Conservation (phyloP, 2,888 invertebrate species). For the Eupeodes latifasciatus region DNA sequence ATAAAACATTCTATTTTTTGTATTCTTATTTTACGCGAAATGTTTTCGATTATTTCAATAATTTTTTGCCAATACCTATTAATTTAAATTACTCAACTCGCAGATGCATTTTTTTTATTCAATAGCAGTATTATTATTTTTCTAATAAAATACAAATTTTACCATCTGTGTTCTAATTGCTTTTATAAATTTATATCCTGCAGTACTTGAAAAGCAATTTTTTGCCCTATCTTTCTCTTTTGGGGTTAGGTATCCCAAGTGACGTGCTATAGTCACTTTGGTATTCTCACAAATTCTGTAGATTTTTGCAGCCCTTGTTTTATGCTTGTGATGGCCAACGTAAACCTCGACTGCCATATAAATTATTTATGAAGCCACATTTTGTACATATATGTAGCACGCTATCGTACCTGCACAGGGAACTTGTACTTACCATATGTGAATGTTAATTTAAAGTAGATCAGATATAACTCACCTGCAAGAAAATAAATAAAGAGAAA, state of each 20-base stretch:
- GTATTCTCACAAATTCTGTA: neutral
- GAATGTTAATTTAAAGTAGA: conserved; percentile 3
- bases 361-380: conserved; percentile 9
- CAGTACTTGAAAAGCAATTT: neutral
- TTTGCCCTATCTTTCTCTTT: neutral
- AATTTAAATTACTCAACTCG: neutral
- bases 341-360: neutral
- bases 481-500: conserved; percentile 13
- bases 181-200: neutral
- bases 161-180: neutral
- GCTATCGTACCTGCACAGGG: neutral
- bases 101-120: neutral
- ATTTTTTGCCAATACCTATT: neutral
- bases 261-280: neutral
- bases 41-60: too few relatives aligned
- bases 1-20: too few relatives aligned
- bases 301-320: neutral
- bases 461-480: conserved; percentile 59
- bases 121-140: neutral
- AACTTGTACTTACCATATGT: neutral
- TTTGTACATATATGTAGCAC: neutral
- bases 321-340: neutral
- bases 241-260: neutral
- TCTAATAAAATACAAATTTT: neutral
- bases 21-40: too few relatives aligned